phyloP scores from a whole-genome alignment of 2,113 vertebrate species.

The Camarhynchus parvulus region DNA sequence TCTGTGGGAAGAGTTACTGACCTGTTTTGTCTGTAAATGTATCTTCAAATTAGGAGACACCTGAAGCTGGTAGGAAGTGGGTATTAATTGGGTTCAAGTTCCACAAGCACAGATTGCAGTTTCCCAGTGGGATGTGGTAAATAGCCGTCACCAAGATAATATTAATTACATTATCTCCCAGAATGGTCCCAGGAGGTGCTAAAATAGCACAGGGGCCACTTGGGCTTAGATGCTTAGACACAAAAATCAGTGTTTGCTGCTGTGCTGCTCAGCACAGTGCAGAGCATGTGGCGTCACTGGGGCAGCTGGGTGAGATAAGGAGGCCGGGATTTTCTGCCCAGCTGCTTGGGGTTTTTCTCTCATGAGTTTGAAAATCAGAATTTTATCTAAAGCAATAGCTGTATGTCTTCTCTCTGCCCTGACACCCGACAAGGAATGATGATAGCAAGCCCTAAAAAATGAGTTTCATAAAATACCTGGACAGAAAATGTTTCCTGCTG shows the following conservation, averaged over 20 bases:
- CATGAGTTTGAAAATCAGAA: neutral
- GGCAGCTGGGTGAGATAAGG: neutral
- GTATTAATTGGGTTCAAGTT: slow-evolving; percentile 46
- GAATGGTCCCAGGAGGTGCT: slow-evolving; percentile 24
- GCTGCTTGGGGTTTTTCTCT: neutral
- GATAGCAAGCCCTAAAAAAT: neutral
- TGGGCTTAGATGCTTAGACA: slow-evolving; percentile 19
- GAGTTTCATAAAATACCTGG: neutral
- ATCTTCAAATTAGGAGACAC: slow-evolving; percentile 49
- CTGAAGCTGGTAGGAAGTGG: slow-evolving; percentile 36
- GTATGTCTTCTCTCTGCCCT: neutral
- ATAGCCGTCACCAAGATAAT: slow-evolving; percentile 20
- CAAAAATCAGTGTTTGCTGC: neutral
- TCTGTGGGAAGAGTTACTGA: slow-evolving; percentile 24
- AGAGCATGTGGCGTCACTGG: neutral
- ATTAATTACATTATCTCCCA: slow-evolving; percentile 53
- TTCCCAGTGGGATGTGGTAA: slow-evolving; percentile 32
- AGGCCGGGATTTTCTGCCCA: neutral
- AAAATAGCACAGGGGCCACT: slow-evolving; percentile 27
- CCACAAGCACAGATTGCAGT: neutral
- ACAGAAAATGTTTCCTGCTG: neutral
- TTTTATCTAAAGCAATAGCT: neutral
- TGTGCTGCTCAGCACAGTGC: neutral
- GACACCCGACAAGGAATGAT: neutral
- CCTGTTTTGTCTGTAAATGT: slow-evolving; percentile 36